A percentile compares a stretch with the other conserved stretches of the same genome.
phyloP scores from a whole-genome alignment of 1,140 invertebrate genomes.

The Paraescarpia echinospica region DNA sequence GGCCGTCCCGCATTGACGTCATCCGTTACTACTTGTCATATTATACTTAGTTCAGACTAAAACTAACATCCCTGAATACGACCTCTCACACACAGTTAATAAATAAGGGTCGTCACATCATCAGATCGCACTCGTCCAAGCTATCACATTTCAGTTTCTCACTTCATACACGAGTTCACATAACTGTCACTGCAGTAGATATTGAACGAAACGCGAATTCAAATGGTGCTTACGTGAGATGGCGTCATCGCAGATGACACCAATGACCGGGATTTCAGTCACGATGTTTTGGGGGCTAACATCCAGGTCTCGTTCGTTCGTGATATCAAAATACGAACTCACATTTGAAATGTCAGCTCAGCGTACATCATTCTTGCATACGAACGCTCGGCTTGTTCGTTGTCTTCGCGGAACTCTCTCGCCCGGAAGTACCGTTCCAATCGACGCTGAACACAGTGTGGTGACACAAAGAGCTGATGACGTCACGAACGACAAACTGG shows the following conservation, averaged over 20 bases:
- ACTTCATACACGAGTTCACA: not conserved
- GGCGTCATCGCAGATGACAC: not conserved
- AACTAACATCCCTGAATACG: not conserved
- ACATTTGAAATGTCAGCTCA: not conserved
- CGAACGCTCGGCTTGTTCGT: not conserved
- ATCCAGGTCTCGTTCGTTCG: not conserved
- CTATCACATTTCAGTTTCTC: not conserved
- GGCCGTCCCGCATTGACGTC: not conserved
- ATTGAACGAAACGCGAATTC: not conserved
- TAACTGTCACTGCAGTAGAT: not conserved
- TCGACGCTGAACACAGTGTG: not conserved
- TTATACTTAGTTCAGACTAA: not conserved
- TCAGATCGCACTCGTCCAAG: not conserved
- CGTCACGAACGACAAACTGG: not conserved
- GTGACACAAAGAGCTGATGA: not conserved
- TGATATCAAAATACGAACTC: not conserved
- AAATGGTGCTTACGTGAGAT: not conserved
- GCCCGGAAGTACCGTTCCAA: not conserved
- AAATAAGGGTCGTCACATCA: not conserved
- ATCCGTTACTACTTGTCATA: not conserved
- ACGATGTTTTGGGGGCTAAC: not conserved
- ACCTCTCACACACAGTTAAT: constrained; percentile 5
- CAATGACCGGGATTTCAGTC: not conserved
- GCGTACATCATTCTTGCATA: not conserved
- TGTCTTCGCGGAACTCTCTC: not conserved